Evolutionary conservation across 2,888 invertebrate species (phyloP).

Genomic region (Galerucella pusilla): DNA sequence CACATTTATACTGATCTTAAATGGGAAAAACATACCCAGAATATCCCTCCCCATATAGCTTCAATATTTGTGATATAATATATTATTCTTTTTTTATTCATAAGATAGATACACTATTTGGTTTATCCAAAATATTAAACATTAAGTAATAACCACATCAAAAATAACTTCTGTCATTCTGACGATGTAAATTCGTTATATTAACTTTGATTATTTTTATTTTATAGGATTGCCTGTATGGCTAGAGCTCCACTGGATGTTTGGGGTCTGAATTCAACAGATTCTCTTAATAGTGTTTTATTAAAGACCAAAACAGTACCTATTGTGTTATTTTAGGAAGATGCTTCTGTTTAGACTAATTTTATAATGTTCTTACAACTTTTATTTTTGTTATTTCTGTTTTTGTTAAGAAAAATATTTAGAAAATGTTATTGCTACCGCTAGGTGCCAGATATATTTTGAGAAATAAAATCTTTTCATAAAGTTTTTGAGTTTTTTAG

Average conservation of each 20-base stretch:
- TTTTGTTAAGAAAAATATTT: neutral
- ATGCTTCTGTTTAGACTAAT: conserved; percentile 13
- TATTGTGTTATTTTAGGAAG: conserved; percentile 39
- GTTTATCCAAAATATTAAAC: no score
- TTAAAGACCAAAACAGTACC: conserved; percentile 64
- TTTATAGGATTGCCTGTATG: conserved; percentile 70
- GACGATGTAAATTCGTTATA: no score
- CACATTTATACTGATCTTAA: no score
- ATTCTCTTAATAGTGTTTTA: conserved; percentile 65
- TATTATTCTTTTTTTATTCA: no score
- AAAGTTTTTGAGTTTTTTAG: neutral
- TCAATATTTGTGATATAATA: no score
- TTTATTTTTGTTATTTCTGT: conserved; percentile 14
- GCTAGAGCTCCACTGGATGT: conserved; percentile 69
- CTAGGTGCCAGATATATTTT: neutral
- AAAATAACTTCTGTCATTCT: no score
- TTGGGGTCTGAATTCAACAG: conserved; percentile 71
- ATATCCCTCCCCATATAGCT: no score
- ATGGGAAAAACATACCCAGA: no score
- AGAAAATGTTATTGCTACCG: conserved; percentile 5
- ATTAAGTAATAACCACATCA: no score
- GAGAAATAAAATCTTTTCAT: neutral
- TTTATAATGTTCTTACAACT: conserved; percentile 3
- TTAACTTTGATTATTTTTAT: conserved; percentile 14
- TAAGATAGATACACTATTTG: no score